Conservation (phyloP, 2,888 invertebrate genomes). For the Margaritifera margaritifera region DNA sequence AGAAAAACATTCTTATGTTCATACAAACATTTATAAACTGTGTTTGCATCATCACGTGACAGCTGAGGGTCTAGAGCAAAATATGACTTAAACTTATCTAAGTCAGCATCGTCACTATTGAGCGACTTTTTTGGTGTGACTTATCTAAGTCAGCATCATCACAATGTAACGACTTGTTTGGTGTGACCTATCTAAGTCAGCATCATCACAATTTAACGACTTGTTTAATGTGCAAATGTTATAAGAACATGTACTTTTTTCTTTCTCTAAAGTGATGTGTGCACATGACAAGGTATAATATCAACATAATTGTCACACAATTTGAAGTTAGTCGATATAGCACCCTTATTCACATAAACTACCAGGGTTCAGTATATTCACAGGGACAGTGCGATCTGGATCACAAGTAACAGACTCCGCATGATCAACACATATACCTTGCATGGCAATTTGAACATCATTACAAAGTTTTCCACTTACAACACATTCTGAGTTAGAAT, state of each 20-base stretch:
- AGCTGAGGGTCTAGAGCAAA: constrained; percentile 7
- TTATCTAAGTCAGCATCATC: too few species aligned
- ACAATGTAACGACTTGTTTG: too few species aligned
- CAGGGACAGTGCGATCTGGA: constrained; percentile 9
- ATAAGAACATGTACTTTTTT: too few species aligned
- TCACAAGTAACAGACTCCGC: constrained; percentile 13
- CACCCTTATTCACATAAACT: constrained; percentile 16
- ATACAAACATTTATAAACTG: constrained; percentile 13
- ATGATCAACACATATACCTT: constrained; percentile 19
- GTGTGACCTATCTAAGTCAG: not conserved
- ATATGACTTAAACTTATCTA: constrained; percentile 9
- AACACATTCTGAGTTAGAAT: constrained; percentile 19
- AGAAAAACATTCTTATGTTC: constrained; percentile 20
- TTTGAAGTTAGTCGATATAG: constrained; percentile 17
- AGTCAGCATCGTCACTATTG: too few species aligned
- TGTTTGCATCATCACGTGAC: constrained; percentile 8
- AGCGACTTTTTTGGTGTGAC: too few species aligned
- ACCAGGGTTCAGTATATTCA: constrained; percentile 25
- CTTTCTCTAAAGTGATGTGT: too few species aligned
- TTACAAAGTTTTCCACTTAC: constrained; percentile 10
- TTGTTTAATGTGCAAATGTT: not conserved
- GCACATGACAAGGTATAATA: constrained; percentile 15
- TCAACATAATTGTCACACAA: constrained; percentile 19
- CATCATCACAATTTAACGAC: not conserved
- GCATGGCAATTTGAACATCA: constrained; percentile 11